These are phyloP conservation scores for Papilio machaon DNA, from an alignment of 1,140 invertebrate genomes.

Conservation along the genomic window DNA sequence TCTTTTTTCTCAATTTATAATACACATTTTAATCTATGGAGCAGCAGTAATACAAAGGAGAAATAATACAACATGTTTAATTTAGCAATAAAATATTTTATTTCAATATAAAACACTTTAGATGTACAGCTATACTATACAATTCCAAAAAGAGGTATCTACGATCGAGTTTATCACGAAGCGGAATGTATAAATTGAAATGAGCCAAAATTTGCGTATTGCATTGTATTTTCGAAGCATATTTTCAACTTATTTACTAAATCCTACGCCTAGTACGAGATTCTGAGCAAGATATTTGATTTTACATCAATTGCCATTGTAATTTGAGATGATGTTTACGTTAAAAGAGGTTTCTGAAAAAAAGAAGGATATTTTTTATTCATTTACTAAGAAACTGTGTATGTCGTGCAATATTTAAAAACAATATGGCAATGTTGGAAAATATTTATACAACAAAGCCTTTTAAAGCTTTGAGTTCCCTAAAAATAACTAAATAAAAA, in stretches of 20 bases:
- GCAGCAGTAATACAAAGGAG: neutral
- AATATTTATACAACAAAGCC: slow-evolving; percentile 73
- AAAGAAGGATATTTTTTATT: neutral
- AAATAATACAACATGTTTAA: slow-evolving; percentile 40
- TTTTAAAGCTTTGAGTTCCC: slow-evolving; percentile 56
- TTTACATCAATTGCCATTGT: neutral
- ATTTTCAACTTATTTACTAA: slow-evolving; percentile 34
- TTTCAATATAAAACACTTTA: slow-evolving; percentile 71
- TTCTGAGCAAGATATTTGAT: slow-evolving; percentile 21
- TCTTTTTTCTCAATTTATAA: too few species aligned
- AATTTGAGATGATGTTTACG: neutral
- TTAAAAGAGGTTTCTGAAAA: neutral
- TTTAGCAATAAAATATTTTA: slow-evolving; percentile 76
- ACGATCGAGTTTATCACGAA: slow-evolving; percentile 57
- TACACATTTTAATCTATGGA: neutral
- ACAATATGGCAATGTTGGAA: slow-evolving; percentile 70
- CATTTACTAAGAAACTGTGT: neutral
- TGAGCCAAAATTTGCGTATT: slow-evolving; percentile 14
- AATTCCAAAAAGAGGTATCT: slow-evolving; percentile 46
- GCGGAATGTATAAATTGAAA: slow-evolving; percentile 55
- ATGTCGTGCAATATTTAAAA: slow-evolving; percentile 29
- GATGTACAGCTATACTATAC: slow-evolving; percentile 56
- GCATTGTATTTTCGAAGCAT: slow-evolving; percentile 22
- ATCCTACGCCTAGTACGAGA: slow-evolving; percentile 8
- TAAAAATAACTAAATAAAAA: slow-evolving; percentile 54